A percentile compares a stretch with the other conserved stretches of the same genome.
Evolutionary conservation across 2,888 invertebrate genomes (phyloP).

Genomic region (Philaethria dido): DNA sequence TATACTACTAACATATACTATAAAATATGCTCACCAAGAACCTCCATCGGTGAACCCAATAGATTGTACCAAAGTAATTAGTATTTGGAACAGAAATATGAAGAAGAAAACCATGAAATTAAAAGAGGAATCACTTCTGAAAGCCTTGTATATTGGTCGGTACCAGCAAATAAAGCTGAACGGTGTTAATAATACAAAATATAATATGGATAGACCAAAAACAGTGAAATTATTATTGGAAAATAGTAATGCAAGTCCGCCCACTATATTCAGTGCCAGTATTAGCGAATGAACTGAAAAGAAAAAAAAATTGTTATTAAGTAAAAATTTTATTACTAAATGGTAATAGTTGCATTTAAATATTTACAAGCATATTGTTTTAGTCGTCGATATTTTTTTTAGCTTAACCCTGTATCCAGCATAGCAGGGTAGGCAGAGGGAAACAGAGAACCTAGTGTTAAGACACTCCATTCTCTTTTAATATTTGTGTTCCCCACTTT

Average conservation of each 20-base stretch:
- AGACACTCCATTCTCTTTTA: no score
- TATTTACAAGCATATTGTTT: no score
- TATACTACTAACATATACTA: no score
- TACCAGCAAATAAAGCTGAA: constrained; percentile 99
- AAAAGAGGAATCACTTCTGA: constrained; percentile 99
- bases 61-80: constrained; percentile 94
- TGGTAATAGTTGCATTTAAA: no score
- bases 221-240: constrained; percentile 85
- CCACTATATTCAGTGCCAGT: constrained; percentile 93
- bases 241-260: constrained; percentile 91
- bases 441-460: no score
- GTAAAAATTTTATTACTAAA: not conserved
- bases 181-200: constrained; percentile 95
- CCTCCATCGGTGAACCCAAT: constrained; percentile 94
- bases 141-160: constrained; percentile 99
- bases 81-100: constrained; percentile 97
- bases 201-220: constrained; percentile 95
- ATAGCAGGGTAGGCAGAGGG: no score
- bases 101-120: constrained; percentile 99
- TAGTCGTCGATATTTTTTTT: no score
- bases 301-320: constrained; percentile 36
- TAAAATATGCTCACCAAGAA: constrained; percentile 88
- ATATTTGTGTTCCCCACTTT: no score
- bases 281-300: constrained; percentile 94
- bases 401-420: no score